A percentile compares a stretch with the other conserved stretches of the same genome.
phyloP scores from a whole-genome alignment of 64 coral and sea anemone genomes.

The Platygyra sinensis region DNA sequence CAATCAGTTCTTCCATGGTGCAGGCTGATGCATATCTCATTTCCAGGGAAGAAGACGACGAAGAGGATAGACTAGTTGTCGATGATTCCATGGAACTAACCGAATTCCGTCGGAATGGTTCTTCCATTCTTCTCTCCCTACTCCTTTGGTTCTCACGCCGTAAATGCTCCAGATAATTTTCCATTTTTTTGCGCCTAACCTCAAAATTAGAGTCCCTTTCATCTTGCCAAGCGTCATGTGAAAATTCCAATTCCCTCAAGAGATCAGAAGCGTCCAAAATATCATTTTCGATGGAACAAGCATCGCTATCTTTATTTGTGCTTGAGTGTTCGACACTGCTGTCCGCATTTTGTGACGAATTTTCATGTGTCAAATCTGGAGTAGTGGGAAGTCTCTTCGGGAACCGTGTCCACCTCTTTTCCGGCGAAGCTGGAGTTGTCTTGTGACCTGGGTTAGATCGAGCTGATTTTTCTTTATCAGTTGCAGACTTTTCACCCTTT shows the following conservation, averaged over 20 bases:
- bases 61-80: background rate
- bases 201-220: background rate
- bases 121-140: background rate
- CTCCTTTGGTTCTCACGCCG: background rate
- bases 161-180: background rate
- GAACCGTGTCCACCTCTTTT: background rate
- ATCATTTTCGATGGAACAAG: background rate
- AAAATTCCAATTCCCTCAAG: background rate
- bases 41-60: background rate
- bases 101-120: background rate
- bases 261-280: background rate
- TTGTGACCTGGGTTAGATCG: background rate
- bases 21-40: background rate
- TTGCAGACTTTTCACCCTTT: too few species aligned
- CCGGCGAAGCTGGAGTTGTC: background rate
- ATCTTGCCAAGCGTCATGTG: background rate
- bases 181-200: background rate
- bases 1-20: constrained; percentile 5
- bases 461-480: background rate
- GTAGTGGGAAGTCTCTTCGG: background rate
- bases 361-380: background rate
- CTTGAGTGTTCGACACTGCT: background rate
- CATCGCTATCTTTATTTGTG: background rate
- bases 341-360: background rate
- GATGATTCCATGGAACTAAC: background rate